Base-by-base conservation (phyloP, 2,888 invertebrate species). In the Eupithecia dodoneata region DNA sequence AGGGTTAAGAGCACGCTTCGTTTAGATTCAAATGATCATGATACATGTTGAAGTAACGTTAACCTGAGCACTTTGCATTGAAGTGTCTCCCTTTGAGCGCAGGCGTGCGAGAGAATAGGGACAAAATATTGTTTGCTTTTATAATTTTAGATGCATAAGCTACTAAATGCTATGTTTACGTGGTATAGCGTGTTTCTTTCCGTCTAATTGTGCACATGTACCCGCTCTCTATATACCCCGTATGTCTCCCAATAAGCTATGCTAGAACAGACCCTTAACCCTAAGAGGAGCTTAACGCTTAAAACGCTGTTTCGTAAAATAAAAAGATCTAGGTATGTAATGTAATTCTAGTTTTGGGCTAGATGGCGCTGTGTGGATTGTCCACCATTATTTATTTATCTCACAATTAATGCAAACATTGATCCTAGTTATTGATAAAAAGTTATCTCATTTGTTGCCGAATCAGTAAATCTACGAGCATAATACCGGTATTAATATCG, bases 11-110 rank as follows among this genome's bases (percentile, higher is more conserved):
- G 45, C 49, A 74, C 44, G 70, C 49, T 63, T 71, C 63, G 65
- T 71, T 76, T 65, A 72, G 13, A 75, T 70, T 72, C 69, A 76
- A 76, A 72, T 76, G 18, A 49, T 52, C 18, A 73, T 52, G 69
- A 65, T 76, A 45, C 76, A 44, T 47, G 72, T 30, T 30, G 30
- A 63, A 30, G 2, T 63, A 30, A 63, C 63, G 18, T 30, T 63
- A 63, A 63, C 63, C 12, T 30, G 12, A 63, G 10, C 12, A 63
- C 12, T 63, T 63, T 63, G 63, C 30, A 63, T 63, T 63, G 63
- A 30, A 63, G 18, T 30, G 30, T 70, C 69, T 75, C 49, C n/a
- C 41, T 71, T 52, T n/a, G 44, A 72, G 10, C 18, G 55, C n/a
- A 59, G 30, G 59, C 30, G 10, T 59, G 63, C 30, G 30, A 63